These are phyloP conservation scores for Ochotona princeps DNA, from an alignment of 2,113 vertebrate species.

Conservation along the genomic window DNA sequence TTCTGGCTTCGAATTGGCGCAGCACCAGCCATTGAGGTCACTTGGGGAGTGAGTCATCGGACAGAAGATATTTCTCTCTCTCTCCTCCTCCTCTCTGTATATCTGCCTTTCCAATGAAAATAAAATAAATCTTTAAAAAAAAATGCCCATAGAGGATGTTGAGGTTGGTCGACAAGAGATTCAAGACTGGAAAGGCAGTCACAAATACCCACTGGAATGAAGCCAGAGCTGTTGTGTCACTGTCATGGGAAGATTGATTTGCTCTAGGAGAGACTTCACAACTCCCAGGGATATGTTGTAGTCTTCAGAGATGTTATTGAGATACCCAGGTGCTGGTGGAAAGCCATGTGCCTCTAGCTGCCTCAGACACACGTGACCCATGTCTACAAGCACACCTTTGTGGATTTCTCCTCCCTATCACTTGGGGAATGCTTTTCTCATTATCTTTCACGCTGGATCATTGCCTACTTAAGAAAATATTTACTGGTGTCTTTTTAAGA, in stretches of 20 bases:
- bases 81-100: too few relatives aligned
- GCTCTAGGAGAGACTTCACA: background rate
- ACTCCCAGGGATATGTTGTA: background rate
- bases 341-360: background rate
- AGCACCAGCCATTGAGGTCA: too few relatives aligned
- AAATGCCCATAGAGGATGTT: background rate
- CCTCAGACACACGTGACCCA: background rate
- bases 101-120: too few relatives aligned
- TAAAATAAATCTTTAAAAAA: too few relatives aligned
- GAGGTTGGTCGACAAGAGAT: background rate
- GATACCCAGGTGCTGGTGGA: background rate
- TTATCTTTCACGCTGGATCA: background rate
- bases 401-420: background rate
- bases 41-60: too few relatives aligned
- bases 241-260: background rate
- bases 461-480: background rate
- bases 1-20: too few relatives aligned
- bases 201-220: background rate
- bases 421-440: background rate
- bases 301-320: conserved; percentile 6
- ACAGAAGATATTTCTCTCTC: too few relatives aligned
- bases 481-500: background rate
- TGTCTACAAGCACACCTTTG: background rate
- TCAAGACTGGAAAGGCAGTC: background rate
- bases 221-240: background rate